Evolutionary conservation across 2,113 vertebrate genomes (phyloP).

Genomic region (Phalacrocorax pelagicus): DNA sequence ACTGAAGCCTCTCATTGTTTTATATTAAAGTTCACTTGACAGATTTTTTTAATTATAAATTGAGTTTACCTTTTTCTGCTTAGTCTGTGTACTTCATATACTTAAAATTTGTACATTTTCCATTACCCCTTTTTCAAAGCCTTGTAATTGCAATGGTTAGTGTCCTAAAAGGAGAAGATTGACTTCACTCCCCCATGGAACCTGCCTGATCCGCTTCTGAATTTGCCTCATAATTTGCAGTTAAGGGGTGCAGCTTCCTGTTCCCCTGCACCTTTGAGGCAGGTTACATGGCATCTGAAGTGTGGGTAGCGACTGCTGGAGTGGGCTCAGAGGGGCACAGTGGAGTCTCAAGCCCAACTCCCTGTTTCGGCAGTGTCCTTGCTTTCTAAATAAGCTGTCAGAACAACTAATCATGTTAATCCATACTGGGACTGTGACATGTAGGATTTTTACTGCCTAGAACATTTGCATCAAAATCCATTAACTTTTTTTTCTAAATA

Average conservation of each 20-base stretch:
- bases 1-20: background rate
- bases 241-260: background rate
- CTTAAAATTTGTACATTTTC: background rate
- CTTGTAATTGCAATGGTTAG: background rate
- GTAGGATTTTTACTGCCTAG: background rate
- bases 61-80: background rate
- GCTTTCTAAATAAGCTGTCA: conserved; percentile 1
- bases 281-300: background rate
- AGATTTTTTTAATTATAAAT: background rate
- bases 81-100: background rate
- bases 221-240: background rate
- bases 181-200: no score
- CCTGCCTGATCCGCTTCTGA: background rate
- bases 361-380: background rate
- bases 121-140: background rate
- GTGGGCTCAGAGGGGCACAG: background rate
- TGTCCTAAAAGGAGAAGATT: background rate
- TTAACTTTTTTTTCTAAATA: conserved; percentile 7
- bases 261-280: background rate
- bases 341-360: background rate
- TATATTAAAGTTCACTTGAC: background rate
- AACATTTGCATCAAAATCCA: conserved; percentile 22
- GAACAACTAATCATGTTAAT: background rate
- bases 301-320: no score
- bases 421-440: background rate